Evolutionary conservation across 2,113 vertebrate species (phyloP), one percentile per base, ranked within the genome.

Genomic region (Rana temporaria): DNA sequence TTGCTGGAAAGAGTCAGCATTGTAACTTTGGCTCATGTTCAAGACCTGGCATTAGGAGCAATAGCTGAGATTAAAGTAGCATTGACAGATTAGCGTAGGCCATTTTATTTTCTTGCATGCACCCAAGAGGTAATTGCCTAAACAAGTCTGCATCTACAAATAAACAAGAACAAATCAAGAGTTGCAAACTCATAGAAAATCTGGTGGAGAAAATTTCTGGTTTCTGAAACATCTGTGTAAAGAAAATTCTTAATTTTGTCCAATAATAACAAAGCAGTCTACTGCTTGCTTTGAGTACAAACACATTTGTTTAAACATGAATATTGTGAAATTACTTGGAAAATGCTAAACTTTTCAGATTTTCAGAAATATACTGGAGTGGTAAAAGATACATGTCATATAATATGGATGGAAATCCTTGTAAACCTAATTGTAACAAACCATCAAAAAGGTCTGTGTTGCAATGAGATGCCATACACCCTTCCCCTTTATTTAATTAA

Each of bases 221-320:
- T 48, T 48, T 48, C 42, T 48, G 12, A 48, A 48, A 48, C 42
- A 48, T 48, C 9, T 48, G 9, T 2, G 34, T 38, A 38, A 8
- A 48, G 14, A 48, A 48, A 48, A 48, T 9, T 48, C 42, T 48
- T 48, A 48, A 22, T 52, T 12, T 24, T 69, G 6, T n/a, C 22
- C 4, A 69, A 17, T 69, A 16, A 48, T 53, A 26, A 71, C 18
- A 69, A 22, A 14, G 34, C 19, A 69, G 69, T 55, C 69, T 56
- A 16, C 4, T 72, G 52, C n/a, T 73, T 22, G 17, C 19, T 32
- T 53, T 57, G 17, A 72, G 52, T 24, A 4, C 17, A 12, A 26
- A 22, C 48, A 73, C 52, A 73, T 72, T 72, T 72, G 24, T 56
- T 26, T 72, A 72, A 72, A 72, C 22, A n/a, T 30, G 24, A 52